These are phyloP conservation scores for Ceyx melanurus DNA, from an alignment of 2,113 vertebrate genomes.

Conservation along the genomic window DNA sequence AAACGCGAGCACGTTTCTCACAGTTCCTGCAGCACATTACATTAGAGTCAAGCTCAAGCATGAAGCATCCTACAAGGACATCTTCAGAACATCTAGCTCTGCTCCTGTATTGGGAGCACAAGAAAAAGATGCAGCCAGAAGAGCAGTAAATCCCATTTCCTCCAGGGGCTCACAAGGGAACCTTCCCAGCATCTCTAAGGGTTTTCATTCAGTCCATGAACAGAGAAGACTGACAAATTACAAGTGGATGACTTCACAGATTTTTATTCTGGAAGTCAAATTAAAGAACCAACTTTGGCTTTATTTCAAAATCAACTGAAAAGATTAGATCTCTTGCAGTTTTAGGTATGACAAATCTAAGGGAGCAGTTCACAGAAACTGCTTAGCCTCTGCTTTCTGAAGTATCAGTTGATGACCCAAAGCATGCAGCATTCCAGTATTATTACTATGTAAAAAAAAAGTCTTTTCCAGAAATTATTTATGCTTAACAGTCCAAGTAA, in stretches of 20 bases:
- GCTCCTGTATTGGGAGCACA: accelerated
- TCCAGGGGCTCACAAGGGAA: background rate
- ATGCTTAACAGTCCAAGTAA: background rate
- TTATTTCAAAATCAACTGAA: background rate
- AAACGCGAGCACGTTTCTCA: no score
- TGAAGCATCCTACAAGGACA: background rate
- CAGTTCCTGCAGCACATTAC: background rate
- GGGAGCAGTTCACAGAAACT: background rate
- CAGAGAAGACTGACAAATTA: background rate
- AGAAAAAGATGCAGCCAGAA: background rate
- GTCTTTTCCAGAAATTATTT: background rate
- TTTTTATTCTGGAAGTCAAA: background rate
- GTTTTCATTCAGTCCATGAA: background rate
- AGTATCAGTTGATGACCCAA: background rate
- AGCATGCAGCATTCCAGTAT: background rate
- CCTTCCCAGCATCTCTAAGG: background rate
- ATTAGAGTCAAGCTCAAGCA: accelerated
- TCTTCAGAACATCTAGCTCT: background rate
- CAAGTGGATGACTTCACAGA: background rate
- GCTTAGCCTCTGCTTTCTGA: background rate
- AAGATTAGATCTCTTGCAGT: background rate
- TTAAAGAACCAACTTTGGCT: background rate
- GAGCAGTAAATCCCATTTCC: background rate
- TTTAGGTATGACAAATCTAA: background rate
- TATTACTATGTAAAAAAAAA: background rate